These are phyloP conservation scores for Agriotes lineatus DNA, from an alignment of 2,888 invertebrate species.

Conservation along the genomic window DNA sequence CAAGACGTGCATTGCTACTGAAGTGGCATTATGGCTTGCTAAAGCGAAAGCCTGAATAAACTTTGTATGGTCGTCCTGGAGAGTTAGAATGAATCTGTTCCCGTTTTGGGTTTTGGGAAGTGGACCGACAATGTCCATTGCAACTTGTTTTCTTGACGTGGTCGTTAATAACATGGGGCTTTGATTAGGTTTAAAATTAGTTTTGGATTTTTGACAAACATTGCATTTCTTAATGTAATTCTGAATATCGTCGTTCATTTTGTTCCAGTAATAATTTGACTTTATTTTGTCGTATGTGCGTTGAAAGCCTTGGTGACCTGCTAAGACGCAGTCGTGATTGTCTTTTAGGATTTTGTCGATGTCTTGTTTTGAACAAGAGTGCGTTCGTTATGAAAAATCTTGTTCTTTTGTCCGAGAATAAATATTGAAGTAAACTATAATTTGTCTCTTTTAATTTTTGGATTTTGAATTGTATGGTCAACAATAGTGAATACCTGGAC, in stretches of 20 bases:
- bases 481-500: too few relatives aligned
- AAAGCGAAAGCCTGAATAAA: neutral
- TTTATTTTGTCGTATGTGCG: neutral
- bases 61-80: too few relatives aligned
- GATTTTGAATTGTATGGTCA: too few relatives aligned
- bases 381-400: too few relatives aligned
- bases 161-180: neutral
- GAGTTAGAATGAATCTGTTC: too few relatives aligned
- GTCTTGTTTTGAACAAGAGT: too few relatives aligned
- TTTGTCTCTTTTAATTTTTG: too few relatives aligned
- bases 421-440: too few relatives aligned
- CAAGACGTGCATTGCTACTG: neutral
- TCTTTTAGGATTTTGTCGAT: neutral
- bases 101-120: neutral
- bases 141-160: neutral
- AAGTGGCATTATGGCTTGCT: neutral
- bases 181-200: neutral
- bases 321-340: too few relatives aligned
- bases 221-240: too few relatives aligned
- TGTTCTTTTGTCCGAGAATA: too few relatives aligned
- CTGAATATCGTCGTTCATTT: neutral
- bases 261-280: neutral
- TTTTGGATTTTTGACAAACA: neutral
- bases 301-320: neutral
- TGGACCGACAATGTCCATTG: neutral